Percentiles rank a stretch among this genome's conserved stretches.
phyloP scores from a whole-genome alignment of 92 coral and sea anemone genomes.

The Parazoanthus darwini region DNA sequence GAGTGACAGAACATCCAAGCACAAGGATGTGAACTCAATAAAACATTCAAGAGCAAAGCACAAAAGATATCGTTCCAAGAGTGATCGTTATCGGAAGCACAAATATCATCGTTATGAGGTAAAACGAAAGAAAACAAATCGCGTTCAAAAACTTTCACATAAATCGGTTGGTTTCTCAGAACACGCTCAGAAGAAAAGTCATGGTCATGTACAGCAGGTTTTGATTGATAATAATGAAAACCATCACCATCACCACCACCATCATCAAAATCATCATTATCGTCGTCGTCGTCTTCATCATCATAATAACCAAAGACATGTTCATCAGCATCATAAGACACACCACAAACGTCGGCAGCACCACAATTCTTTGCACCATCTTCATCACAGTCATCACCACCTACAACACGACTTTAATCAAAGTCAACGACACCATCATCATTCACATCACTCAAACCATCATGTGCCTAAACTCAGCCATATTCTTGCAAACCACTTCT shows the following conservation, averaged over 20 bases:
- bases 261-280: background rate
- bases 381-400: background rate
- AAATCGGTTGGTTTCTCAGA: background rate
- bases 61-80: background rate
- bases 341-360: background rate
- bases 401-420: background rate
- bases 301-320: background rate
- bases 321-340: background rate
- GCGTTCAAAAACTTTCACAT: background rate
- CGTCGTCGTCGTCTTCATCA: background rate
- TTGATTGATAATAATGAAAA: background rate
- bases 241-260: background rate
- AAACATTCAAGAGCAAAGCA: constrained; percentile 14
- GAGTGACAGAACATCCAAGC: background rate
- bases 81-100: background rate
- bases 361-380: background rate
- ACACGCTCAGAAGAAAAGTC: background rate
- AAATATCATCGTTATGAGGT: background rate
- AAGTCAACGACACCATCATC: constrained; percentile 22
- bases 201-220: background rate
- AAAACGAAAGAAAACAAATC: background rate
- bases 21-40: background rate
- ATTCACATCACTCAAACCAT: constrained; percentile 11
- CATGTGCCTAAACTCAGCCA: background rate
- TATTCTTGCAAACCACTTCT: background rate